These are phyloP conservation scores for Misgurnus mizolepis DNA, from an alignment of 2,113 vertebrate species.

Conservation along the genomic window DNA sequence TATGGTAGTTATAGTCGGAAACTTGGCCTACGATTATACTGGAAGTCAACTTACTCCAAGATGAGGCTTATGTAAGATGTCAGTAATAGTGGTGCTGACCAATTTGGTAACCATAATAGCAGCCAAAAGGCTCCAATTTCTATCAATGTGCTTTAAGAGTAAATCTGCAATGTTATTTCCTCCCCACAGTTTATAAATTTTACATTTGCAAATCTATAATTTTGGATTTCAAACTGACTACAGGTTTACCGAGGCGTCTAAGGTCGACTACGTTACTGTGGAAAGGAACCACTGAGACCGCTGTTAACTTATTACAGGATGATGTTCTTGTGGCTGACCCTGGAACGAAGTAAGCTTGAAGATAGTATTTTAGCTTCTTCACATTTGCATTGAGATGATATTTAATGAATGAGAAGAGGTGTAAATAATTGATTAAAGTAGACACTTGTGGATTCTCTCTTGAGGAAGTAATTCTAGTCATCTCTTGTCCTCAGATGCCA, in stretches of 20 bases:
- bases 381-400: slow-evolving; percentile 1
- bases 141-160: no score
- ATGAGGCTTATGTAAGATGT: neutral
- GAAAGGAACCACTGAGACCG: slow-evolving; percentile 80
- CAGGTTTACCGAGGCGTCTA: slow-evolving; percentile 86
- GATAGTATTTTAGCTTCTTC: neutral
- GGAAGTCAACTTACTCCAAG: neutral
- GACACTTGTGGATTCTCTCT: slow-evolving; percentile 26
- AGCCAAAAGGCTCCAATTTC: neutral
- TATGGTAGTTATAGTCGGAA: neutral
- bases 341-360: slow-evolving; percentile 81
- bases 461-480: slow-evolving; percentile 19
- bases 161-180: neutral
- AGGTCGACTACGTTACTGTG: slow-evolving; percentile 85
- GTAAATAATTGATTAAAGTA: slow-evolving; percentile 10
- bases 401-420: slow-evolving; percentile 17
- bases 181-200: no score
- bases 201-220: neutral
- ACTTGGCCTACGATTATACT: slow-evolving; percentile 11
- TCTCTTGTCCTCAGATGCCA: slow-evolving; percentile 79
- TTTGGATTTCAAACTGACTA: slow-evolving; percentile 5
- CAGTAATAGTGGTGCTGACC: slow-evolving; percentile 8
- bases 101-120: neutral
- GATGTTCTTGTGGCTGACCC: slow-evolving; percentile 87
- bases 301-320: slow-evolving; percentile 81